phyloP scores from a whole-genome alignment of 2,888 invertebrate genomes.

The Amphipyra berbera region DNA sequence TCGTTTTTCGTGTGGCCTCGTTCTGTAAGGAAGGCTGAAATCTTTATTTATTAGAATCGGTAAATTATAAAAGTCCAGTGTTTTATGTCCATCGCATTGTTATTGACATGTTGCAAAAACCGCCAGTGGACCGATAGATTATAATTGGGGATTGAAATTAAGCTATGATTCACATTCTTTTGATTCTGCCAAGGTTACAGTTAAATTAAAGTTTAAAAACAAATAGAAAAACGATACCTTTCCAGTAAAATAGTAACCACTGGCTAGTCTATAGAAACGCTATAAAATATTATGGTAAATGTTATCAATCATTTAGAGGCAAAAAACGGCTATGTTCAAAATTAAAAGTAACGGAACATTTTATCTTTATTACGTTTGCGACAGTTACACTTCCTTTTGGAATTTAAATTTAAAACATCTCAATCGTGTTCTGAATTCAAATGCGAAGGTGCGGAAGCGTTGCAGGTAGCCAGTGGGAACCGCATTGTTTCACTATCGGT shows the following conservation, averaged over 20 bases:
- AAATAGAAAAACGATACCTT: no score
- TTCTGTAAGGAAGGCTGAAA: constrained; percentile 79
- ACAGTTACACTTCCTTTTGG: constrained; percentile 48
- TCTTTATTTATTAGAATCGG: constrained; percentile 89
- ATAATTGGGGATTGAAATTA: constrained; percentile 57
- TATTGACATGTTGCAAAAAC: constrained; percentile 74
- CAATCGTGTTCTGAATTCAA: constrained; percentile 78
- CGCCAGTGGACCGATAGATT: constrained; percentile 41
- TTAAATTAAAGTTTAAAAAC: not conserved
- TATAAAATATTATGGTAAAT: no score
- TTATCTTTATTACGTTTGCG: constrained; percentile 24
- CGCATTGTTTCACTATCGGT: constrained; percentile 71
- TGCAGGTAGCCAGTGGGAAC: constrained; percentile 53
- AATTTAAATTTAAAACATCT: constrained; percentile 69
- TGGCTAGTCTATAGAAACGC: no score
- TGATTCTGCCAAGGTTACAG: constrained; percentile 7
- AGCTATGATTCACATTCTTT: constrained; percentile 52
- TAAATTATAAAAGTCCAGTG: constrained; percentile 83
- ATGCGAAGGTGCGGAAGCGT: constrained; percentile 72
- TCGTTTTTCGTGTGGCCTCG: constrained; percentile 82
- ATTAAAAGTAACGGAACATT: constrained; percentile 1
- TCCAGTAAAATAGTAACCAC: no score
- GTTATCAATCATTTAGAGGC: no score
- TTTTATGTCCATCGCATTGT: constrained; percentile 81
- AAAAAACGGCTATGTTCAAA: not conserved